These are phyloP conservation scores for Mayetiola destructor DNA, from an alignment of 2,888 invertebrate species.

Conservation along the genomic window DNA sequence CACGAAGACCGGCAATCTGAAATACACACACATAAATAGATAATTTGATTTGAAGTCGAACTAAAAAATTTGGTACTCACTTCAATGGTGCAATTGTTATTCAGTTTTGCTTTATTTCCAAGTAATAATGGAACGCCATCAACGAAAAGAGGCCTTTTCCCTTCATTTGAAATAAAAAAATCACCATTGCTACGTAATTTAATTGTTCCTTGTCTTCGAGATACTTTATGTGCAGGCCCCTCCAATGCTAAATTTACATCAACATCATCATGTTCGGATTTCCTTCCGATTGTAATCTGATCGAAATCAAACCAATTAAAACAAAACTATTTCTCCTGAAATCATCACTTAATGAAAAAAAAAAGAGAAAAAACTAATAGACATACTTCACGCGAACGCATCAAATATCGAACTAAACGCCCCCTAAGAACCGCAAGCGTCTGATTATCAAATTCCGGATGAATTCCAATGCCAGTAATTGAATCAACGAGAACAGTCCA, in stretches of 20 bases:
- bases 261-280: slow-evolving; percentile 73
- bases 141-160: slow-evolving; percentile 84
- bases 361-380: too few relatives aligned
- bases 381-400: slow-evolving; percentile 74
- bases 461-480: slow-evolving; percentile 58
- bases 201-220: slow-evolving; percentile 83
- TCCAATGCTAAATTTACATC: slow-evolving; percentile 89
- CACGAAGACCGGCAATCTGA: slow-evolving; percentile 76
- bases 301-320: not conserved
- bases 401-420: slow-evolving; percentile 80
- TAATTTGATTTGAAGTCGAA: not conserved
- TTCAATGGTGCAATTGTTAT: slow-evolving; percentile 90
- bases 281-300: slow-evolving; percentile 81
- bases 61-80: slow-evolving; percentile 33
- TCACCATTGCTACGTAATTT: slow-evolving; percentile 82
- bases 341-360: not conserved
- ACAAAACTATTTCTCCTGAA: not conserved
- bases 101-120: slow-evolving; percentile 78
- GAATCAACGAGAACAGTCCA: slow-evolving; percentile 91
- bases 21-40: slow-evolving; percentile 21
- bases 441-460: slow-evolving; percentile 79
- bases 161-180: slow-evolving; percentile 89
- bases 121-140: slow-evolving; percentile 81
- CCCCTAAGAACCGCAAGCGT: slow-evolving; percentile 87
- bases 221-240: slow-evolving; percentile 88